Evolutionary conservation across 2,113 vertebrate genomes (phyloP).

Genomic region (Atlantisia rogersi): DNA sequence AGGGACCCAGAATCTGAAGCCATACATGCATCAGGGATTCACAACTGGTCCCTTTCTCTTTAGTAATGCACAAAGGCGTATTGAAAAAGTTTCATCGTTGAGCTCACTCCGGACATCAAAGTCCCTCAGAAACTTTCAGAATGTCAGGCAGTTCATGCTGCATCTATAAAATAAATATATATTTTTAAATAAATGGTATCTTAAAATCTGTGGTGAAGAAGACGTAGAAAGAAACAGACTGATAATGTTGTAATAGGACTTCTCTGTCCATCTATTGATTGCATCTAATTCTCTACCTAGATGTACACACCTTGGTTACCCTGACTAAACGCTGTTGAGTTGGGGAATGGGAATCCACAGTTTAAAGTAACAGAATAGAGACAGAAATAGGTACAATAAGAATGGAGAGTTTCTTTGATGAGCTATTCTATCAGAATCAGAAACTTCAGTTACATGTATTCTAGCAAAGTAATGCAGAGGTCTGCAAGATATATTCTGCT

Average conservation of each 20-base stretch:
- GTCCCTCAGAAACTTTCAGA: neutral
- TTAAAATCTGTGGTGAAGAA: neutral
- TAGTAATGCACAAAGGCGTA: neutral
- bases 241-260: neutral
- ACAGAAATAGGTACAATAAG: neutral
- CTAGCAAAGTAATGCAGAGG: neutral
- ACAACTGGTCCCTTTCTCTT: neutral
- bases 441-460: neutral
- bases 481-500: neutral
- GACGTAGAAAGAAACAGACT: neutral
- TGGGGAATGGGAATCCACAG: neutral
- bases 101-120: neutral
- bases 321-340: fast-evolving
- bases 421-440: neutral
- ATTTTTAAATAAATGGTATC: fast-evolving
- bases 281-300: neutral
- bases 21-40: neutral
- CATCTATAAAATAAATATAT: neutral
- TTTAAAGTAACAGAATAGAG: neutral
- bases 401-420: neutral
- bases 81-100: neutral
- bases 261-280: neutral
- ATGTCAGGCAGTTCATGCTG: neutral
- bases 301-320: neutral
- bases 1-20: neutral